Evolutionary conservation across 2,113 vertebrate genomes (phyloP).

Genomic region (Megaceryle torquata): DNA sequence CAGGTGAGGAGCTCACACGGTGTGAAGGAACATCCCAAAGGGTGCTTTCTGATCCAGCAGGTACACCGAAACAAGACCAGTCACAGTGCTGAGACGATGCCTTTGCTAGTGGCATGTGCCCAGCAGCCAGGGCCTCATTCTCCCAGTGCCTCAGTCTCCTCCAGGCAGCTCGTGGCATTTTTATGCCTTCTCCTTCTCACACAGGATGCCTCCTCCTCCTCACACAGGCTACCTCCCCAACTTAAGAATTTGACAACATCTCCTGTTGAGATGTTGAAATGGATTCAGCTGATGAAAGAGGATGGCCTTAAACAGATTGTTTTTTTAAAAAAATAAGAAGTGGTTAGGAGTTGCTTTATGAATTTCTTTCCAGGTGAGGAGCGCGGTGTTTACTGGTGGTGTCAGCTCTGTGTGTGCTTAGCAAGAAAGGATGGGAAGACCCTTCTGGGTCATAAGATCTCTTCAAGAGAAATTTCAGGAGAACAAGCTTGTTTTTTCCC

Average conservation of each 20-base stretch:
- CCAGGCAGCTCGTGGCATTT: neutral
- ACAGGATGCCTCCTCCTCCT: neutral
- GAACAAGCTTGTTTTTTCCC: constrained; percentile 49
- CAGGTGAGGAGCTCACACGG: accelerated
- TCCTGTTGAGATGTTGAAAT: neutral
- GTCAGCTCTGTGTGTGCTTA: neutral
- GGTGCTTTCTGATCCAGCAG: neutral
- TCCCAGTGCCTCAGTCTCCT: neutral
- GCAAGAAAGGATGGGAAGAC: neutral
- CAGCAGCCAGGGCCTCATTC: neutral
- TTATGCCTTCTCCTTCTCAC: neutral
- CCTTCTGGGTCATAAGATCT: constrained; percentile 52
- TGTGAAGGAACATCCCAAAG: neutral
- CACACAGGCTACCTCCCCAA: accelerated
- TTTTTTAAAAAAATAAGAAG: too few relatives aligned
- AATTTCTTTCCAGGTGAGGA: neutral
- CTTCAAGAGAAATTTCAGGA: constrained; percentile 22
- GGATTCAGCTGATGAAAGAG: neutral
- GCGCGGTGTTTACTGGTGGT: accelerated
- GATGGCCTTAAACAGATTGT: neutral
- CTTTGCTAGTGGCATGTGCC: neutral
- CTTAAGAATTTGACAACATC: neutral
- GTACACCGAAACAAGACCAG: too few relatives aligned
- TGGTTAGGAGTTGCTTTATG: neutral
- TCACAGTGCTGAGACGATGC: neutral